These are phyloP conservation scores for Panthera uncia DNA, from an alignment of 2,113 vertebrate genomes.

Conservation along the genomic window DNA sequence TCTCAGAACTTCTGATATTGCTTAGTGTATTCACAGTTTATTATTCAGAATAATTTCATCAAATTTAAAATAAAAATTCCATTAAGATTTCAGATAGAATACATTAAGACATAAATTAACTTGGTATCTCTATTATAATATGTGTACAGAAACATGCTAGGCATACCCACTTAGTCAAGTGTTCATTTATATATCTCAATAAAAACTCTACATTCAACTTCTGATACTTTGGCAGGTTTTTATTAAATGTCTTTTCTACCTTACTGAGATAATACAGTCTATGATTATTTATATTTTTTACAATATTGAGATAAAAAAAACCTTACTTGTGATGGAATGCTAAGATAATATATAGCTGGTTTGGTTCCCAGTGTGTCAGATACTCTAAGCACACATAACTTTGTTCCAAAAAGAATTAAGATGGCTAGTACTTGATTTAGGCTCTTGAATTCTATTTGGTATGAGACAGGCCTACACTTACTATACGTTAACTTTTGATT, in stretches of 20 bases:
- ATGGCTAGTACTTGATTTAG: not conserved
- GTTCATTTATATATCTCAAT: not conserved
- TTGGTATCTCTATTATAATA: not conserved
- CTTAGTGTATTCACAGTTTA: not conserved
- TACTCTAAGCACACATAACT: not conserved
- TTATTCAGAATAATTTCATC: not conserved
- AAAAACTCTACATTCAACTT: conserved; percentile 8
- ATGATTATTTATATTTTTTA: not conserved
- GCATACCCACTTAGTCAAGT: not conserved
- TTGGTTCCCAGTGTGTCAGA: not conserved
- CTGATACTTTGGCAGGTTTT: not conserved
- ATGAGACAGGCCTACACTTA: not conserved
- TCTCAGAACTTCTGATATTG: not conserved
- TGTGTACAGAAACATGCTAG: not conserved
- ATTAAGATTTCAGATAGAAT: not conserved
- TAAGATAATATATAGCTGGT: not conserved
- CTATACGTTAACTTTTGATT: not conserved
- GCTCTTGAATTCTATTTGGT: not conserved
- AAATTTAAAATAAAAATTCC: conserved; percentile 11
- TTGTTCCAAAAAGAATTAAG: not conserved
- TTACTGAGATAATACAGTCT: not conserved
- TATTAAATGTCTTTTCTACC: not conserved
- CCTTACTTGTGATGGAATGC: not conserved
- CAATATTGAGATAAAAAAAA: not conserved
- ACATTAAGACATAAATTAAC: not conserved